A percentile compares a stretch with the other conserved stretches of the same genome.
phyloP scores from a whole-genome alignment of 2,797 vertebrate genomes.

The Odontamblyopus rebecca region DNA sequence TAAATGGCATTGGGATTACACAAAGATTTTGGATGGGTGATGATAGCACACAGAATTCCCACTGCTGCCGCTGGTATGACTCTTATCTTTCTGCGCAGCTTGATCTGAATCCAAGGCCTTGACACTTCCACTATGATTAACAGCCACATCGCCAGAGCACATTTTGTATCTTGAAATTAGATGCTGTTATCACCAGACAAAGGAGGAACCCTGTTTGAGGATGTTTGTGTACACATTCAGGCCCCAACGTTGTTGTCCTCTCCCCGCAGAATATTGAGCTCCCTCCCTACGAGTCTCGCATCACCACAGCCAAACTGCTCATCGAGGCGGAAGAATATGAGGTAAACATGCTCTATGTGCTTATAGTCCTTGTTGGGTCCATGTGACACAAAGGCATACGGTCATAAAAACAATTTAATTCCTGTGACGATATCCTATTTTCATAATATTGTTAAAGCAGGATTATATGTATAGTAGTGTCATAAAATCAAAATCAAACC shows the following conservation, averaged over 20 bases:
- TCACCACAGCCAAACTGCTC: slow-evolving; percentile 75
- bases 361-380: not conserved
- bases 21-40: slow-evolving; percentile 23
- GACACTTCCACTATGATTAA: slow-evolving; percentile 61
- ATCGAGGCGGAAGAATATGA: slow-evolving; percentile 74
- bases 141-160: slow-evolving; percentile 41
- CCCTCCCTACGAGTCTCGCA: slow-evolving; percentile 71
- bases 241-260: slow-evolving; percentile 19
- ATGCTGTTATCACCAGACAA: slow-evolving; percentile 56
- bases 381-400: not conserved
- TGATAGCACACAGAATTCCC: slow-evolving; percentile 39
- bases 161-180: slow-evolving; percentile 58
- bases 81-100: slow-evolving; percentile 63
- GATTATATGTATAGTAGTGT: no score
- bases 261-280: slow-evolving; percentile 58
- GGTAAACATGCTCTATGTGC: slow-evolving; percentile 51
- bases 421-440: no score
- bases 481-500: no score
- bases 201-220: slow-evolving; percentile 34
- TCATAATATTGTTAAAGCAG: no score
- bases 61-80: slow-evolving; percentile 36
- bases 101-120: slow-evolving; percentile 48
- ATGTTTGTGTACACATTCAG: slow-evolving; percentile 40
- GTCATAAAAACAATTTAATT: no score
- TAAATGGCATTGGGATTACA: slow-evolving; percentile 22